Base-by-base conservation (phyloP, 2,797 vertebrate genomes). In the Poeciliopsis paucimaculata region DNA sequence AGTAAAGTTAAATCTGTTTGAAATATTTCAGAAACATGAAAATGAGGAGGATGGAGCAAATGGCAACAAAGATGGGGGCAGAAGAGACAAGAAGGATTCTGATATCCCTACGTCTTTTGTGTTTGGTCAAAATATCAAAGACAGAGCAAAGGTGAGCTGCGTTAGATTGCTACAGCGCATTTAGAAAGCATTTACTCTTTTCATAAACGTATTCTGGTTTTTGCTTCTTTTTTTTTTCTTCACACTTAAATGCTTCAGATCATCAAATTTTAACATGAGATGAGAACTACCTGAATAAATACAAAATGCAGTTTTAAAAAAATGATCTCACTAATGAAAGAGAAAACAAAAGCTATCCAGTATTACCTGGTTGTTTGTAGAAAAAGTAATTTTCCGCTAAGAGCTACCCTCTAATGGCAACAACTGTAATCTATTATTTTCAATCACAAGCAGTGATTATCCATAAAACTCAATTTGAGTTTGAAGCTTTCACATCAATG, bases 121-220 rank as follows among this genome's bases (percentile, higher is more conserved):
- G 49, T 99, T 99, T 90, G 98, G 98, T 78, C 98, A 99, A 83
- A 99, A 99, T 94, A 95, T 99, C 89, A 96, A 98, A 95, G 98
- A 99, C 87, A 96, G 98, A 95, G 98, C 98, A 89, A 99, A 99
- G 97, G 98, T 99, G 46, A 23, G 87, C 83, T 75, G 45, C 55
- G 77, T 81, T 80, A 13, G 49, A 12, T 71, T 60, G 23, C 7
- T 76, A 57, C 41, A 31, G 57, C 15, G 28, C 12, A 26, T 31
- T 28, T 31, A 7, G 2, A 31, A 60, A 31, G 28, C 57, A 31
- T 60, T 31, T 31, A 31, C 57, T n/a, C 57, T 28, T 57, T 28
- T 15, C 16, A 64, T 36, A 23, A 8, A 66, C 34, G 2, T 34
- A 18, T 62, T 31, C 15, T 1, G 15, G 10, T 10, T 53, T 53